Percentiles rank a stretch among this genome's conserved stretches.
These are phyloP conservation scores for Hyles lineata DNA, from an alignment of 2,888 invertebrate genomes.

Conservation along the genomic window DNA sequence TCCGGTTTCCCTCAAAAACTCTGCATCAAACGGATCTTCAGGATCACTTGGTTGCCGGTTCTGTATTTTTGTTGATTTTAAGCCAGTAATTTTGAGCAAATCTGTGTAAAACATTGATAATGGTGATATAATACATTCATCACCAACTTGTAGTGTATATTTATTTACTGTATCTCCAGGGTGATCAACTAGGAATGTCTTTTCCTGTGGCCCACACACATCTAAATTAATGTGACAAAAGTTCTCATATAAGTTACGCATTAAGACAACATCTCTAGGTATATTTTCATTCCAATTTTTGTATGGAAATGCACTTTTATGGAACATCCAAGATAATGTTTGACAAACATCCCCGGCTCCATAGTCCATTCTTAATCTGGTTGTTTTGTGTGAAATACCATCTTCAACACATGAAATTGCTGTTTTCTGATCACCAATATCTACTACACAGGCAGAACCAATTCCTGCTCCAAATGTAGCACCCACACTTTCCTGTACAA, in stretches of 20 bases:
- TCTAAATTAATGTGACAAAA: constrained; percentile 96
- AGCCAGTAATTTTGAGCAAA: constrained; percentile 92
- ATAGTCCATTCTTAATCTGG: constrained; percentile 93
- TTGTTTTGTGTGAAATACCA: constrained; percentile 95
- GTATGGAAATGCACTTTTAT: constrained; percentile 96
- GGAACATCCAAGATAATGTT: constrained; percentile 93
- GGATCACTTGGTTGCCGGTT: constrained; percentile 90
- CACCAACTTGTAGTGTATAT: constrained; percentile 93
- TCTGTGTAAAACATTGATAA: constrained; percentile 95
- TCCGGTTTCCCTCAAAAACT: constrained; percentile 95
- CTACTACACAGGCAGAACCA: constrained; percentile 95
- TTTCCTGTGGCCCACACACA: constrained; percentile 94
- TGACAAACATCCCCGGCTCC: constrained; percentile 97
- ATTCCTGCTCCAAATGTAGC: constrained; percentile 82
- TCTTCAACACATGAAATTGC: constrained; percentile 98
- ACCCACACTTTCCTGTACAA: constrained; percentile 89
- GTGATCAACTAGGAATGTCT: constrained; percentile 90
- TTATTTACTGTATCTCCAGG: constrained; percentile 88
- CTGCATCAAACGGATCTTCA: constrained; percentile 97
- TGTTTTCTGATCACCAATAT: constrained; percentile 97
- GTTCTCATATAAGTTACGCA: constrained; percentile 94
- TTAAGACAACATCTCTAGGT: constrained; percentile 90
- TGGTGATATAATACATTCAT: constrained; percentile 96
- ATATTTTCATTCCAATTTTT: constrained; percentile 90
- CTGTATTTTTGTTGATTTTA: constrained; percentile 90